Evolutionary conservation across 2,113 vertebrate genomes (phyloP).

Genomic region (Spilogale gracilis): DNA sequence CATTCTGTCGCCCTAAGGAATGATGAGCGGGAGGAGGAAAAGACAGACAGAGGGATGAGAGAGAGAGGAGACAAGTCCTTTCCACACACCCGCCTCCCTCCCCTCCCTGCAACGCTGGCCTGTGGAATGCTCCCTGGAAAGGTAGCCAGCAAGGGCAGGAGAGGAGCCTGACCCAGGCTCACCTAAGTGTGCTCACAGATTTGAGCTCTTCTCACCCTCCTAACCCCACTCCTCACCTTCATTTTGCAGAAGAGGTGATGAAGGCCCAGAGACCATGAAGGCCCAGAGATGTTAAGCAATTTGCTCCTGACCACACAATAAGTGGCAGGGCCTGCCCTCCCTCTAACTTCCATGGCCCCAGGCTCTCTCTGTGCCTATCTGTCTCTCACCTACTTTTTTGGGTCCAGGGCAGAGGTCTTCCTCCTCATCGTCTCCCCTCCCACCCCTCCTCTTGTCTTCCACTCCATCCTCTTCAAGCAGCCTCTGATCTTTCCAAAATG

Average conservation of each 20-base stretch:
- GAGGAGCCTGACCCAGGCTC: background rate
- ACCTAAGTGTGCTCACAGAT: rapidly evolving
- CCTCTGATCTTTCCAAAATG: background rate
- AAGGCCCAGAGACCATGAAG: background rate
- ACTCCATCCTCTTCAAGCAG: background rate
- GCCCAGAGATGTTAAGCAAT: background rate
- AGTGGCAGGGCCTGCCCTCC: background rate
- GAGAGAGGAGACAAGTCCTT: background rate
- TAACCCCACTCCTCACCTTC: background rate
- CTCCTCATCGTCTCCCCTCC: background rate
- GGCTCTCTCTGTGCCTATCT: too few species aligned
- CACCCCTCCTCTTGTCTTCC: background rate
- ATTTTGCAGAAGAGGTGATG: background rate
- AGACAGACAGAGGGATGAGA: background rate
- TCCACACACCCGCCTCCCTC: rapidly evolving
- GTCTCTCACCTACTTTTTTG: background rate
- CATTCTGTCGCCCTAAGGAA: background rate
- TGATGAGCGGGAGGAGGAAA: background rate
- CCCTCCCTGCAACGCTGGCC: background rate
- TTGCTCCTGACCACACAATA: background rate
- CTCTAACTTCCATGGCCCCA: rapidly evolving
- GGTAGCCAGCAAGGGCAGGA: background rate
- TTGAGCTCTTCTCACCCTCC: background rate
- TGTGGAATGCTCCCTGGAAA: background rate
- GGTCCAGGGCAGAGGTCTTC: background rate